Percentiles rank a stretch among this genome's conserved stretches.
Evolutionary conservation across 2,113 vertebrate species (phyloP).

Genomic region (Rhadina sibilatrix): DNA sequence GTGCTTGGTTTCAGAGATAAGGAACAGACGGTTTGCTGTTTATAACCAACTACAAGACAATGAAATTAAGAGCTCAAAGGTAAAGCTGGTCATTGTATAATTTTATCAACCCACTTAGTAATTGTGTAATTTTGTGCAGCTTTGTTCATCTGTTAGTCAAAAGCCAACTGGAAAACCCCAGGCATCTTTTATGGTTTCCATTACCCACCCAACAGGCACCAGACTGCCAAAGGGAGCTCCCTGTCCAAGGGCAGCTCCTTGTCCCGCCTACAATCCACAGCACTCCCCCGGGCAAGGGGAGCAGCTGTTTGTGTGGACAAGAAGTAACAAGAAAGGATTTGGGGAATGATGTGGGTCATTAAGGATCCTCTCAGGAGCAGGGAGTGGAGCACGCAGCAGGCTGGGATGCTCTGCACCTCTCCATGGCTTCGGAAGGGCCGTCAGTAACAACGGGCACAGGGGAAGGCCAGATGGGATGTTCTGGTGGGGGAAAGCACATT

Average conservation of each 20-base stretch:
- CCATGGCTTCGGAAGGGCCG: background rate
- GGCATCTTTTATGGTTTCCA: background rate
- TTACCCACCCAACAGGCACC: background rate
- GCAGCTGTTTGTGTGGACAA: background rate
- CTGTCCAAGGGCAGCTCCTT: background rate
- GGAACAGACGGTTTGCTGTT: background rate
- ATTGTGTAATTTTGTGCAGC: background rate
- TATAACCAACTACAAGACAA: background rate
- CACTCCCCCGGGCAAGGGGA: accelerated
- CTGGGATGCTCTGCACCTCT: background rate
- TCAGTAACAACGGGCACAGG: background rate
- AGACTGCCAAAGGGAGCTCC: too few relatives aligned
- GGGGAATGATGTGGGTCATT: background rate
- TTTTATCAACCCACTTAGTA: background rate
- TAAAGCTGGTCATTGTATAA: background rate
- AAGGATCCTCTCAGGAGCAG: accelerated
- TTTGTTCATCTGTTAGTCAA: background rate
- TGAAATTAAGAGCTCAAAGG: background rate
- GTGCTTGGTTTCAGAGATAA: background rate
- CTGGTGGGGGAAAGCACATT: background rate
- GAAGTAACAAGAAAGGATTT: background rate
- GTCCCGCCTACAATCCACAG: accelerated
- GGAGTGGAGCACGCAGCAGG: background rate
- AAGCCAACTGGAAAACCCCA: background rate
- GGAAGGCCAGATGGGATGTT: background rate